These are phyloP conservation scores for Danio choprae DNA, from an alignment of 2,797 vertebrate species.

Conservation along the genomic window DNA sequence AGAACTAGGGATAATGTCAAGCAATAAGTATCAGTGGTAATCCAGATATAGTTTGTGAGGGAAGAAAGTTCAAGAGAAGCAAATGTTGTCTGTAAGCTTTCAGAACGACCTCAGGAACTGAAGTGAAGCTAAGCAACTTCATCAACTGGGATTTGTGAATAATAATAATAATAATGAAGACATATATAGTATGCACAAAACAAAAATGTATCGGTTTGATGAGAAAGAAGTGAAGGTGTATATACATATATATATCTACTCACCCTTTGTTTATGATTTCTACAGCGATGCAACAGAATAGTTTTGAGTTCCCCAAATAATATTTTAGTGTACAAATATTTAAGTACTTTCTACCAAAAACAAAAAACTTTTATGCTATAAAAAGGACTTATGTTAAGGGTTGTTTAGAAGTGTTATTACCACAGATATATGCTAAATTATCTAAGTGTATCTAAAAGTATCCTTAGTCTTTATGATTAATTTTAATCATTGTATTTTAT, in stretches of 20 bases:
- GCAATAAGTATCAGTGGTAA: conserved; percentile 29
- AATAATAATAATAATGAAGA: conserved; percentile 2
- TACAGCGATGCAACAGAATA: neutral
- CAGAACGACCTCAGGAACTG: neutral
- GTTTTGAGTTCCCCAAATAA: neutral
- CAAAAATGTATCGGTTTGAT: neutral
- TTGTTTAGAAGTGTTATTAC: too few species aligned
- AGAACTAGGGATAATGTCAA: conserved; percentile 36
- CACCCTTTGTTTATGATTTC: too few species aligned
- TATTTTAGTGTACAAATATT: neutral
- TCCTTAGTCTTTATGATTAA: too few species aligned
- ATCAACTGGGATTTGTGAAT: conserved; percentile 18
- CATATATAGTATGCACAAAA: neutral
- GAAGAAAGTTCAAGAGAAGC: neutral
- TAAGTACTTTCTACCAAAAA: too few species aligned
- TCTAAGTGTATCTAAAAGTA: too few species aligned
- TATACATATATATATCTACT: too few species aligned
- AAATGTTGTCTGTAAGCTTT: neutral
- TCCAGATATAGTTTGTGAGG: conserved; percentile 3
- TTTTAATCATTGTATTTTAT: too few species aligned
- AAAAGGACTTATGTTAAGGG: neutral
- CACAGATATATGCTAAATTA: too few species aligned
- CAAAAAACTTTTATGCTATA: too few species aligned
- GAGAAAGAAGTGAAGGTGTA: neutral
- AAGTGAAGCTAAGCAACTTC: neutral